A percentile compares a stretch with the other conserved stretches of the same genome.
Evolutionary conservation across 2,888 invertebrate species (phyloP).

Genomic region (Sphaerophoria taeniata): DNA sequence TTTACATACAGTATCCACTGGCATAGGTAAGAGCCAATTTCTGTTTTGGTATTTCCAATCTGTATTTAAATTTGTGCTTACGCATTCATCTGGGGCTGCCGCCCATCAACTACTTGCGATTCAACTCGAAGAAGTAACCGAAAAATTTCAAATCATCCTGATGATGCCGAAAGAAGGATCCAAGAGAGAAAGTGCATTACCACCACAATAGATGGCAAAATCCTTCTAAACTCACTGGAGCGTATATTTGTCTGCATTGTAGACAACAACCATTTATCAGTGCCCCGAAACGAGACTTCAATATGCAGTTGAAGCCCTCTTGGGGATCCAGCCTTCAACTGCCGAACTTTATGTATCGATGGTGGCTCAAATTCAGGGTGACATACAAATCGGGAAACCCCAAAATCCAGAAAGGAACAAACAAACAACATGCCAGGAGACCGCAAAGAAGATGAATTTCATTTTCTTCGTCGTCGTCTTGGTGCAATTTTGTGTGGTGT

Average conservation of each 20-base stretch:
- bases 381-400: background rate
- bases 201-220: slow-evolving; percentile 3
- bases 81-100: slow-evolving; percentile 49
- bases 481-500: slow-evolving; percentile 29
- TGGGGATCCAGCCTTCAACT: no score
- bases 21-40: slow-evolving; percentile 64
- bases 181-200: slow-evolving; percentile 25
- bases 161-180: slow-evolving; percentile 33
- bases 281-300: slow-evolving; percentile 30
- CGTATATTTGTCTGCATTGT: slow-evolving; percentile 66
- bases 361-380: slow-evolving; percentile 57
- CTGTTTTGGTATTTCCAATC: slow-evolving; percentile 68
- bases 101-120: background rate
- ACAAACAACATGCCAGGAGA: slow-evolving; percentile 53
- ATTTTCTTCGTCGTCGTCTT: slow-evolving; percentile 8
- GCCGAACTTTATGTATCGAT: slow-evolving; percentile 30
- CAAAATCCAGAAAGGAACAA: slow-evolving; percentile 45
- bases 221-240: slow-evolving; percentile 35
- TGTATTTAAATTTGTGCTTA: slow-evolving; percentile 66
- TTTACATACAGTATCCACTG: slow-evolving; percentile 60
- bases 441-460: slow-evolving; percentile 46
- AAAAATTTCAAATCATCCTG: slow-evolving; percentile 61
- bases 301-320: slow-evolving; percentile 39
- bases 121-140: slow-evolving; percentile 38
- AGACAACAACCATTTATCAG: slow-evolving; percentile 60